Evolutionary conservation across 2,888 invertebrate genomes (phyloP), one percentile per base, ranked within the genome.

Genomic region (Eupithecia centaureata): DNA sequence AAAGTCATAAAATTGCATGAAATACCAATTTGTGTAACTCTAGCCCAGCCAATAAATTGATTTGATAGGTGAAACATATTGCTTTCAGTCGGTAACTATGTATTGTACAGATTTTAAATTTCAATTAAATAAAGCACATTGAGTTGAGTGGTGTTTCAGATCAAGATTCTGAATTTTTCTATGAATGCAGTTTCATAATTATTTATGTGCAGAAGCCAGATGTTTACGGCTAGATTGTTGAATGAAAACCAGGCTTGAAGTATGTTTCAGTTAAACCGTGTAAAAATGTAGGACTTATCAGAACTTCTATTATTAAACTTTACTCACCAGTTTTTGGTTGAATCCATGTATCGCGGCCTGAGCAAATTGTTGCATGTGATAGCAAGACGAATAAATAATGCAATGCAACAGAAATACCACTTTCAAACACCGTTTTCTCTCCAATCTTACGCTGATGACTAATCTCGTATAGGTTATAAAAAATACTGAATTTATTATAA

Each of bases 401-500:
- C 10, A 33, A 57, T 57, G 57, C 73, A 77, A 77, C 78, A 79
- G 72, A 82, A 22, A 47, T 47, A 22, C 47, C 47, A 79, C 32
- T 82, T 80, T 83, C 77, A 79, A 80, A 75, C 77, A 80, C 84
- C 82, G 84, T 83, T 82, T 85, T 86, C 79, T 79, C 80, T 81
- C 54, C 13, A 72, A 72, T 78, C 76, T 79, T 42, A 10, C 73
- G 79, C 79, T 79, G 83, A 86, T 85, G 82, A 86, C 76, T 82
- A 80, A 76, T 80, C 72, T 84, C 83, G 83, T 63, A 87, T 32
- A 90, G 91, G 91, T 91, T 91, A 91, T 86, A 86, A 89, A 88
- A 88, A 86, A 86, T 84, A 56, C 80, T 82, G 79, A 81, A 77
- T 79, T 73, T 73, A 75, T 67, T 70, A 74, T 73, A 73, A 42